Base-by-base conservation (phyloP, 2,113 vertebrate genomes). In the Chrysemys picta region DNA sequence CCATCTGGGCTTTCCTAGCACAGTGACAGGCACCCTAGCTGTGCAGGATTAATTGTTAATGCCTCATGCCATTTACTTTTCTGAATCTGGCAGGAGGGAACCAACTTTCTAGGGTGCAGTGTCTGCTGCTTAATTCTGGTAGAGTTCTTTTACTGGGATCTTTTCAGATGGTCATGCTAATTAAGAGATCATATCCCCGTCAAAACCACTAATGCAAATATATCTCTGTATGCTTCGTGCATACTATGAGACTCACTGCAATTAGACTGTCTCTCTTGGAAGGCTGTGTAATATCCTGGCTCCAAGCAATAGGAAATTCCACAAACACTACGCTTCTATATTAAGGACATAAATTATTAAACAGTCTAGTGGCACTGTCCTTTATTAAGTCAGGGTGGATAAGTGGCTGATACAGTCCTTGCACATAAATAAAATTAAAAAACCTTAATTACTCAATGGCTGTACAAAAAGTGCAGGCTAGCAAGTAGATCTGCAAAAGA, bases 141-240 rank as follows among this genome's bases (percentile, higher is more conserved):
- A 1, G 0, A 5, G 29, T 45, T 57, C 89, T 53, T 54, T 13
- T 83, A 86, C 24, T 2, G 3, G 65, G 49, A 80, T 83, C 45
- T 93, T 89, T 91, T 54, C 89, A 83, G 59, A 22, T 75, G 38
- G 62, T 42, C 2, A 2, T 42, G 27, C 22, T 93, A 88, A 93
- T 89, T 50, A 82, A 95, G 81, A 92, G 91, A 93, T 91, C 53
- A 12, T 21, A 83, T 84, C 25, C 19, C 75, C 22, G 29, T 62
- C 35, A 11, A 90, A 93, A 78, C 25, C 57, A 65, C 38, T 38
- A 47, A 76, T 1, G 56, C 27, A 88, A 88, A 85, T 49, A 22
- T 65, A 62, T 94, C 57, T 75, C 5, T 2, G 22, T 49, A 53
- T 25, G 35, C 84, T 76, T 78, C 47, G 0, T 6, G 75, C 25